Base-by-base conservation (phyloP, 2,113 vertebrate genomes). In the Ochotona princeps region DNA sequence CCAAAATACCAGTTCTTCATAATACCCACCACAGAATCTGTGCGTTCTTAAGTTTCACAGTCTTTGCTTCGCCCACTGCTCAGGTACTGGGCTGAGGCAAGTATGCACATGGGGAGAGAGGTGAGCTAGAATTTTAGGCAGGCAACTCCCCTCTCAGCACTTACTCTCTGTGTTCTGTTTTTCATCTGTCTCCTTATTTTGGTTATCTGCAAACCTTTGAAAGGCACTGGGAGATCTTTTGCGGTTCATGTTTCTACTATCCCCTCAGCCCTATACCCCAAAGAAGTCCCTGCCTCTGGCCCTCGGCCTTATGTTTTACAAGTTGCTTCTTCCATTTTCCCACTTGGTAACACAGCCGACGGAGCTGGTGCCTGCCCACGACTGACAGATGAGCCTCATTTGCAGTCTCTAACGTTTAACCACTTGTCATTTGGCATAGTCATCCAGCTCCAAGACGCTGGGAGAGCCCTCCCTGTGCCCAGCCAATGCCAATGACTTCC, bases 341-440 rank as follows among this genome's bases (percentile, higher is more conserved):
- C 7, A 74, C 69, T 73, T 93, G 26, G 69, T 74, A 86, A 83
- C 44, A 65, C 13, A 76, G 87, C 91, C 96, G 95, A 96, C 94
- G 94, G 95, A 89, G 51, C 65, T 44, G 28, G 51, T 74, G 73
- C 66, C 72, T 21, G 9, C 96, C 94, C 87, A 95, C 69, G 8
- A 38, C 54, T 72, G 93, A 87, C 89, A 93, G 94, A 94, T 85
- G 94, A 95, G 51, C 82, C 89, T 93, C 94, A 74, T 85, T 91
- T 91, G 72, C 78, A 94, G 87, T 75, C 83, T 73, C 90, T 89
- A 92, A 25, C 87, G 74, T 94, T 75, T 78, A 91, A 93, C 65
- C 63, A 28, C 89, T 95, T 84, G 91, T 81, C 79, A 69, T 79
- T 57, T 94, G 93, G 87, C 89, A 91, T 72, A 76, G 21, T 72